These are phyloP conservation scores for Numida meleagris DNA, from an alignment of 2,113 vertebrate genomes.

Conservation along the genomic window DNA sequence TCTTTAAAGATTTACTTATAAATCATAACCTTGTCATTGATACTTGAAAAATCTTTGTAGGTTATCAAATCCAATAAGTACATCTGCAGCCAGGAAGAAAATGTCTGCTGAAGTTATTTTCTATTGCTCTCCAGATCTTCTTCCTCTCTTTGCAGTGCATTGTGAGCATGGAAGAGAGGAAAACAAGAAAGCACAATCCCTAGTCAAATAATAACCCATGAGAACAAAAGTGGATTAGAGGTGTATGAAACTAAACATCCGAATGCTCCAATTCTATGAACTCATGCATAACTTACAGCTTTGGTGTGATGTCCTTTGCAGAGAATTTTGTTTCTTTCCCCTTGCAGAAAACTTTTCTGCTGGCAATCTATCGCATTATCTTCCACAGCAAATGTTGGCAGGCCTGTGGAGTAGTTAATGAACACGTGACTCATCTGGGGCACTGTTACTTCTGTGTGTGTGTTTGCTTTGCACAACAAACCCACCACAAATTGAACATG, in stretches of 20 bases:
- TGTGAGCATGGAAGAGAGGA: not conserved
- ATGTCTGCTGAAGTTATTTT: not conserved
- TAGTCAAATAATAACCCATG: not conserved
- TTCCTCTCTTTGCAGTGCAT: not conserved
- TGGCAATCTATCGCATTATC: not conserved
- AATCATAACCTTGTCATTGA: not conserved
- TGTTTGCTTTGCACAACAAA: not conserved
- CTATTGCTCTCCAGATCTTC: not conserved
- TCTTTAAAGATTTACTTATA: not conserved
- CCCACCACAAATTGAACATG: not conserved
- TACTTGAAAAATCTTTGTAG: not conserved
- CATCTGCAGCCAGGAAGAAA: not conserved
- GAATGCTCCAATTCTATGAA: not conserved
- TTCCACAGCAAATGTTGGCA: not conserved
- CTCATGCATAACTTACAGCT: not conserved
- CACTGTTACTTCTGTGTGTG: not conserved
- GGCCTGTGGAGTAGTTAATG: not conserved
- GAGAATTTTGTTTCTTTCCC: not conserved
- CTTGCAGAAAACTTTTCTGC: not conserved
- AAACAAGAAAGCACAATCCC: not conserved
- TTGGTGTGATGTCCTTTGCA: not conserved
- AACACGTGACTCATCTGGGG: not conserved
- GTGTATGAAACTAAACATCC: not conserved
- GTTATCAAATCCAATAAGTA: not conserved
- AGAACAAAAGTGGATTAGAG: constrained; percentile 21